A percentile compares a stretch with the other conserved stretches of the same genome.
These are phyloP conservation scores for Sebastes steindachneri DNA, from an alignment of 2,797 vertebrate genomes.

Conservation along the genomic window DNA sequence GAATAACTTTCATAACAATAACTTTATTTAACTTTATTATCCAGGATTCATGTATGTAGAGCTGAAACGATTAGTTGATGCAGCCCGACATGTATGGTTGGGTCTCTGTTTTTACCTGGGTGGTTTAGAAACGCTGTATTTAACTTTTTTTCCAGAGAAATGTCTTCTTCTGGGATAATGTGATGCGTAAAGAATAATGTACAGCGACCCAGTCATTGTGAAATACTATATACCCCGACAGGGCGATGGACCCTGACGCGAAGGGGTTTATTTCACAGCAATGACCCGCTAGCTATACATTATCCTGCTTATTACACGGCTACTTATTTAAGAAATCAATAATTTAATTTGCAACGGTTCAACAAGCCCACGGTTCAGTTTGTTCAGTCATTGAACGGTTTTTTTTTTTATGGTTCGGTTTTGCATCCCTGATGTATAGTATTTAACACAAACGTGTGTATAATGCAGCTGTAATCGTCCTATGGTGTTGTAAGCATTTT, in stretches of 20 bases:
- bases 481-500: background rate
- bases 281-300: no score
- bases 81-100: background rate
- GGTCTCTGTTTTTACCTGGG: background rate
- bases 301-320: accelerated
- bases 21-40: background rate
- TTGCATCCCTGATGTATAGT: background rate
- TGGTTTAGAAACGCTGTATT: background rate
- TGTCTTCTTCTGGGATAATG: background rate
- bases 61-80: background rate
- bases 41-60: background rate
- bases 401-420: no score
- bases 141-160: background rate
- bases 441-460: background rate
- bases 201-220: no score
- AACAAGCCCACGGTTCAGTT: no score
- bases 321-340: no score
- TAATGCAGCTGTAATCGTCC: background rate
- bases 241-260: no score
- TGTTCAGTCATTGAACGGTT: no score
- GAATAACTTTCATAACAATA: background rate
- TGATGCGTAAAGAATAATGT: background rate
- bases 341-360: no score
- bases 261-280: no score
- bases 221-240: no score